A percentile compares a stretch with the other conserved stretches of the same genome.
Conservation (phyloP, 2,113 vertebrate genomes). For the Enhydra lutris region DNA sequence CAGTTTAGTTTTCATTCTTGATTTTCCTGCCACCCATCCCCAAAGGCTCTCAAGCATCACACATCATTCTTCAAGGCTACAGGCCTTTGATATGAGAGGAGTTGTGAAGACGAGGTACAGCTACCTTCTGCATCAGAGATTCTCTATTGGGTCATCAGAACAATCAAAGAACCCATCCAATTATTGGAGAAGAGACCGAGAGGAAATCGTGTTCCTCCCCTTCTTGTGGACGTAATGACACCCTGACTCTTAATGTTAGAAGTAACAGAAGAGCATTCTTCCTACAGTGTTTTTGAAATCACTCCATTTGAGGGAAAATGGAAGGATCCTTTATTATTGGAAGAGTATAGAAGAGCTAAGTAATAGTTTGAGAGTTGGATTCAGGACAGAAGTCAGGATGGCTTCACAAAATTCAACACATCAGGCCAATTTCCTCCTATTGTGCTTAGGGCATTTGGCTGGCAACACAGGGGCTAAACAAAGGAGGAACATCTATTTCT, state of each 20-base stretch:
- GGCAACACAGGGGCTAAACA: not conserved
- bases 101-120: not conserved
- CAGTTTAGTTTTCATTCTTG: not conserved
- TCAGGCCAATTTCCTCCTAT: not conserved
- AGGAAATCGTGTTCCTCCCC: not conserved
- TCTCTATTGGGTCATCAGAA: not conserved
- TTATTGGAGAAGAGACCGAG: not conserved
- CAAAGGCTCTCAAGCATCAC: not conserved
- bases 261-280: not conserved
- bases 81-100: not conserved
- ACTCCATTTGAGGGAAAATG: not conserved
- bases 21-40: not conserved
- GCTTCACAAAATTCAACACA: not conserved
- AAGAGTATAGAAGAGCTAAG: slow-evolving; percentile 14
- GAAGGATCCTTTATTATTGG: not conserved
- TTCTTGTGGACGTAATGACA: not conserved
- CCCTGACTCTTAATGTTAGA: not conserved
- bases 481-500: not conserved
- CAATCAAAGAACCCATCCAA: not conserved
- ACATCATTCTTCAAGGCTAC: not conserved
- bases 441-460: not conserved
- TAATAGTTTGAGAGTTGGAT: not conserved
- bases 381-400: not conserved
- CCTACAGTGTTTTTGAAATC: not conserved
- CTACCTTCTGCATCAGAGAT: not conserved